Base-by-base conservation (phyloP, 1,140 invertebrate species). In the Drosophila tsacasi region DNA sequence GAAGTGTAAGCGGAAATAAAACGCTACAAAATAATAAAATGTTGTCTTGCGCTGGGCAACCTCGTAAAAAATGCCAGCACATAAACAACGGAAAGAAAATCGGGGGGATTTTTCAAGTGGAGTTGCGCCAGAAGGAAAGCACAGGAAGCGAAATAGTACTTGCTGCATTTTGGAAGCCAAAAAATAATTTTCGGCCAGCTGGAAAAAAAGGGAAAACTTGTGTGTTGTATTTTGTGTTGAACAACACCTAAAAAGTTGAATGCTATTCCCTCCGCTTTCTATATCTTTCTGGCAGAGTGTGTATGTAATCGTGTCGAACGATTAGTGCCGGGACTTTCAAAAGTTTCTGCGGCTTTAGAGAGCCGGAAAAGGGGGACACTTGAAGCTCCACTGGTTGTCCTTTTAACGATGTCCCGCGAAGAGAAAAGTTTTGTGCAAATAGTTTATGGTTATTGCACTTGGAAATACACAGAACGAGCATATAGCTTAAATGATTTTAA, bases 1-100 rank as follows among this genome's bases (percentile, higher is more conserved):
- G 25, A 30, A 85, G 81, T 81, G 79, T 87, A 81, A 89, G 74
- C 81, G 77, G 78, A 90, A 81, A 79, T 81, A 89, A 86, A 82
- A 87, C 81, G 83, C 59, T 72, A 79, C 83, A 79, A 79, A 86
- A 86, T 79, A 82, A 86, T 82, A 86, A 89, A 89, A 89, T 81
- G 82, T 85, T 81, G 74, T 69, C 55, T 68, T 66, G 61, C 46
- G 76, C 62, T 25, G 23, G 64, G 47, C 46, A 60, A 52, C 46
- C 68, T 77, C 73, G 60, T 65, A 76, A 81, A 79, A 71, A 85
- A 81, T 50, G 60, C 63, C 58, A 59, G 40, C 44, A 80, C 76
- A 83, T 79, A 83, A 83, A 83, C 50, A 79, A 64, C 39, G 39
- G 27, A 49, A 44, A 19, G 44, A 60, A 32, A 42, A 46, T 50